A percentile compares a stretch with the other conserved stretches of the same genome.
These are phyloP conservation scores for Sebastes hubbsi DNA, from an alignment of 2,797 vertebrate genomes.

Conservation along the genomic window DNA sequence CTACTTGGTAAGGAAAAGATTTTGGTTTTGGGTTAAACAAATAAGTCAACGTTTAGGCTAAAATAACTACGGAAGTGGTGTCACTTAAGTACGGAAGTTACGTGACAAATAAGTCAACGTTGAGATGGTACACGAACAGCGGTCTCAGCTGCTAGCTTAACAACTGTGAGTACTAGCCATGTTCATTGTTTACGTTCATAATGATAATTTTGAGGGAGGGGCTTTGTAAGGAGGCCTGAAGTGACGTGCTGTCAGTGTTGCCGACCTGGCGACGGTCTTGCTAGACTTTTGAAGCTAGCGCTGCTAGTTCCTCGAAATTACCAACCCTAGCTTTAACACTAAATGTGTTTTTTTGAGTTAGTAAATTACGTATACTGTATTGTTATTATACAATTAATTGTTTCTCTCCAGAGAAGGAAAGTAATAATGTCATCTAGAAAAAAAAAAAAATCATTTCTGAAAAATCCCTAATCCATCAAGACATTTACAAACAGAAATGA, in stretches of 20 bases:
- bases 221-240: no score
- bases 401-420: background rate
- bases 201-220: no score
- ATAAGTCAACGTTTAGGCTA: accelerated
- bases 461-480: background rate
- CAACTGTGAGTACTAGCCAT: no score
- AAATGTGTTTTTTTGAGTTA: background rate
- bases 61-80: background rate
- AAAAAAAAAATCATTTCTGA: background rate
- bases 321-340: background rate
- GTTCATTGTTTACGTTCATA: no score
- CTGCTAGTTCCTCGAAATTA: no score
- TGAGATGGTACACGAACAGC: no score
- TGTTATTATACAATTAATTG: background rate
- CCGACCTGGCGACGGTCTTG: no score
- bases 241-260: no score
- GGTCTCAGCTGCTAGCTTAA: no score
- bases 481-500: background rate
- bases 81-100: background rate
- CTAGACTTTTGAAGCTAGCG: no score
- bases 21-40: background rate
- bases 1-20: background rate
- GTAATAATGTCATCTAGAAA: background rate
- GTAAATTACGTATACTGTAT: background rate
- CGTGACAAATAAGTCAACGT: no score